Evolutionary conservation across 2,888 invertebrate species (phyloP).

Genomic region (Diarsia brunnea): DNA sequence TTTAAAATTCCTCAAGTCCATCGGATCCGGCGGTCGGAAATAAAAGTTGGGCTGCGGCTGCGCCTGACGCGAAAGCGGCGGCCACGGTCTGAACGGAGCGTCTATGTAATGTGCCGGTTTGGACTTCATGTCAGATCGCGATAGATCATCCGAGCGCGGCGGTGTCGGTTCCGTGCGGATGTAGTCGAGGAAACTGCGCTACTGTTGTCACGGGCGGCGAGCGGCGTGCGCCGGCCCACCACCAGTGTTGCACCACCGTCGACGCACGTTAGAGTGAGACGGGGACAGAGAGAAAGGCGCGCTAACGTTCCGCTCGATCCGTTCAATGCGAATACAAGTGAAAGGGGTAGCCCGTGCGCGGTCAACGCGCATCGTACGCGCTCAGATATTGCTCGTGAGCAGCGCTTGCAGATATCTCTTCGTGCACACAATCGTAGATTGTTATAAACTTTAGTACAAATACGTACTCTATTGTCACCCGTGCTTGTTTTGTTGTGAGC

Average conservation of each 20-base stretch:
- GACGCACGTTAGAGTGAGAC: slow-evolving; percentile 87
- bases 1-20: slow-evolving; percentile 88
- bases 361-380: slow-evolving; percentile 81
- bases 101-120: slow-evolving; percentile 90
- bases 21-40: slow-evolving; percentile 87
- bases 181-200: slow-evolving; percentile 86
- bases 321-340: slow-evolving; percentile 87
- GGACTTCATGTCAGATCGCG: slow-evolving; percentile 92
- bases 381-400: slow-evolving; percentile 76
- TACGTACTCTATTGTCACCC: slow-evolving; percentile 61
- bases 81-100: slow-evolving; percentile 92
- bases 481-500: slow-evolving; percentile 39
- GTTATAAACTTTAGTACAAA: slow-evolving; percentile 66
- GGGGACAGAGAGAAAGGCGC: slow-evolving; percentile 89
- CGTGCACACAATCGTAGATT: slow-evolving; percentile 64
- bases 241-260: slow-evolving; percentile 79
- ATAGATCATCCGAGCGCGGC: slow-evolving; percentile 85
- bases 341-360: slow-evolving; percentile 88
- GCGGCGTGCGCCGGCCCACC: slow-evolving; percentile 83
- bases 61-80: slow-evolving; percentile 91
- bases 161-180: slow-evolving; percentile 87
- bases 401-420: slow-evolving; percentile 76
- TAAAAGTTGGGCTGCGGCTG: slow-evolving; percentile 89
- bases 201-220: slow-evolving; percentile 84
- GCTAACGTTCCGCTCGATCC: slow-evolving; percentile 86